Conservation (phyloP, 2,797 vertebrate species). For the Halcyon leucocephala region DNA sequence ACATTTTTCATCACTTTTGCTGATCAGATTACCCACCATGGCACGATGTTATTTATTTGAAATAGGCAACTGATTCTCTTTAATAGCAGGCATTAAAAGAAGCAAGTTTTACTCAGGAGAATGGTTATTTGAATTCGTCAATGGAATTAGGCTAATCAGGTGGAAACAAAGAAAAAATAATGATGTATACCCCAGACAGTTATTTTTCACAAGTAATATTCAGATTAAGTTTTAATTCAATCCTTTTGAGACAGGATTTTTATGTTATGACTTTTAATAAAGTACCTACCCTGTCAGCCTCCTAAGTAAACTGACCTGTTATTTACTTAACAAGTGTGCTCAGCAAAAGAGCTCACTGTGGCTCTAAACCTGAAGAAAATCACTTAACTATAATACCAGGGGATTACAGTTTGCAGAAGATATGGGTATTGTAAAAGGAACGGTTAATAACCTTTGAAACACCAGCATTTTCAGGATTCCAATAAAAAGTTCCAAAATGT, state of each 20-base stretch:
- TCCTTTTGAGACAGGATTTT: background rate
- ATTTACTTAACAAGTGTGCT: background rate
- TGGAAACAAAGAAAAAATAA: conserved; percentile 53
- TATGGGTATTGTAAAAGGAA: background rate
- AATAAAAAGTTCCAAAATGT: background rate
- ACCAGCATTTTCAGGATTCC: background rate
- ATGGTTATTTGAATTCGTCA: conserved; percentile 14
- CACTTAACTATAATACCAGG: background rate
- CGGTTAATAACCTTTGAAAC: background rate
- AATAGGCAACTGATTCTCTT: background rate
- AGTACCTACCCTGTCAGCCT: background rate
- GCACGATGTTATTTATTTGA: background rate
- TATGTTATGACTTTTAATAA: background rate
- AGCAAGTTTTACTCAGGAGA: conserved; percentile 13
- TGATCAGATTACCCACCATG: background rate
- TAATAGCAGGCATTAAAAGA: background rate
- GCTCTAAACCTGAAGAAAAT: background rate
- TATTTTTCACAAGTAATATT: conserved; percentile 40
- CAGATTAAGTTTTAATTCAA: conserved; percentile 5
- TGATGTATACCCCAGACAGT: conserved; percentile 10
- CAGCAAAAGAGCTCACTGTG: background rate
- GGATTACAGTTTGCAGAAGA: background rate
- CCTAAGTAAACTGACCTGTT: background rate
- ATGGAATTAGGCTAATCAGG: conserved; percentile 1
- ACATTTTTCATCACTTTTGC: background rate